Evolutionary conservation across 2,888 invertebrate species (phyloP).

Genomic region (Amiota communis): DNA sequence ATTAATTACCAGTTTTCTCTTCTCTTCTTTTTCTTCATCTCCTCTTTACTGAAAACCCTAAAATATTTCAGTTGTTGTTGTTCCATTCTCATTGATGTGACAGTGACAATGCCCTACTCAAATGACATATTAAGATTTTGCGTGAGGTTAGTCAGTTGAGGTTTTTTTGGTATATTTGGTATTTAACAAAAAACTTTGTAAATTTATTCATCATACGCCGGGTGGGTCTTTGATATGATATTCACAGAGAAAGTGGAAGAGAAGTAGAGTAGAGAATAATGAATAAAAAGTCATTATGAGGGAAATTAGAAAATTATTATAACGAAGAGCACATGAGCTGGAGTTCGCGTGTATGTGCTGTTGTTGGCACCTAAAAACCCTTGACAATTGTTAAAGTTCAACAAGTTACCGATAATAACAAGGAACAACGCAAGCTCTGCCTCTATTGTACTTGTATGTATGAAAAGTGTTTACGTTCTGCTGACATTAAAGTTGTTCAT

Average conservation of each 20-base stretch:
- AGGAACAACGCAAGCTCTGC: not conserved
- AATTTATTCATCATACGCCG: not conserved
- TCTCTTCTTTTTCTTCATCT: no score
- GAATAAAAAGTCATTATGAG: no score
- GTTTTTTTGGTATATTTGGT: slow-evolving; percentile 35
- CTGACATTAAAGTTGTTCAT: slow-evolving; percentile 48
- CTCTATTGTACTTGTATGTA: not conserved
- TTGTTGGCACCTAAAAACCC: not conserved
- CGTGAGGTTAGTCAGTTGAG: no score
- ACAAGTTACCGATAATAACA: not conserved
- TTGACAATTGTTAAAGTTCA: slow-evolving; percentile 6
- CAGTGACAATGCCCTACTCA: slow-evolving; percentile 6
- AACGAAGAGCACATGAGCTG: not conserved
- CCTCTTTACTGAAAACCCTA: no score
- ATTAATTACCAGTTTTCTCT: no score
- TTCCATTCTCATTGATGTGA: not conserved
- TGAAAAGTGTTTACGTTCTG: slow-evolving; percentile 47
- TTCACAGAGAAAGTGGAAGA: no score
- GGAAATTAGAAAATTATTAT: slow-evolving; percentile 17
- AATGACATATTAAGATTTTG: not conserved
- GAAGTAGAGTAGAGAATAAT: no score
- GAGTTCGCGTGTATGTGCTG: not conserved
- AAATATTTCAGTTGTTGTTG: no score
- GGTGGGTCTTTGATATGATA: no score
- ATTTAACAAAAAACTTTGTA: slow-evolving; percentile 6